Base-by-base conservation (phyloP, 2,797 vertebrate species). In the Oreonectes daqikongensis region DNA sequence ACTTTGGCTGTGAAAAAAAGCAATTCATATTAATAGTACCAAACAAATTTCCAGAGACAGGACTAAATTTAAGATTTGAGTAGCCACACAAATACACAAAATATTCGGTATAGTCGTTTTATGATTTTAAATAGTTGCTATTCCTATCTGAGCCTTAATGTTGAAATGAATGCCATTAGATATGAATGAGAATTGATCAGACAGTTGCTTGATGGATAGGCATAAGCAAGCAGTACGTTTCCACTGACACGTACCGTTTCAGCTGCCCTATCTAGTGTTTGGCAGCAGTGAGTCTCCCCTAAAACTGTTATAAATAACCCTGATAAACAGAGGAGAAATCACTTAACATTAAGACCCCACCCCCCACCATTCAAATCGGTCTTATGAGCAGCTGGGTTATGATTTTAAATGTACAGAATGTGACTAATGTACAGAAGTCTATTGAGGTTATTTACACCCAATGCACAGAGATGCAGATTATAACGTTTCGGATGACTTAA, bases 1-100 rank as follows among this genome's bases (percentile, higher is more conserved):
- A 99, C 97, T 91, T 97, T 97, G 89, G 97, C 97, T 99, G 94
- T 1, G 4, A 55, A 52, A 35, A 81, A 87, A 46, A 79, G 79
- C 81, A 86, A 60, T 22, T 18, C 15, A 42, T 22, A 67, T 57
- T 35, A 61, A 44, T 24, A 63, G 22, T 17, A 26, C 48, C 6
- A 17, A 53, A 20, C 18, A 70, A n/a, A 35, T 40, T 20, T 12
- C 15, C 11, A 50, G 15, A 57, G 18, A 38, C 32, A 2, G 9
- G 8, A 10, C n/a, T 38, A 18, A 1, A 50, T 50, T 72, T 2
- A 42, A 35, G 5, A 40, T 40, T n/a, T 48, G 10, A 35, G 35
- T 35, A 9, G 35, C 35, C 35, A 30, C 10, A 60, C n/a, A 59
- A 2, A 44, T 9, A 44, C 28, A 30, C 9, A 59, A 22, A 44